These are phyloP conservation scores for Murina feae DNA, from an alignment of 2,113 vertebrate genomes.

Conservation along the genomic window DNA sequence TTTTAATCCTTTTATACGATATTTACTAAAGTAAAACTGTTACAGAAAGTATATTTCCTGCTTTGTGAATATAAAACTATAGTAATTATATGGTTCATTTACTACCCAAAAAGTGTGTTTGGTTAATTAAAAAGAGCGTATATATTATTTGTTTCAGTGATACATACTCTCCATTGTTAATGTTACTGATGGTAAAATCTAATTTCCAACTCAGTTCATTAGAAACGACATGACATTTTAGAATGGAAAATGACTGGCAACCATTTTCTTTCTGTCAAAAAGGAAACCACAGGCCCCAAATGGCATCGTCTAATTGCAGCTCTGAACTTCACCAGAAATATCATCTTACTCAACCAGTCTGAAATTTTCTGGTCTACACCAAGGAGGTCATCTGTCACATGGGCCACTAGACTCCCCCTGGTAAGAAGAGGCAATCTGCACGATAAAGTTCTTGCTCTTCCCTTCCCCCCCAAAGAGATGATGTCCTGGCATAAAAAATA, in stretches of 20 bases:
- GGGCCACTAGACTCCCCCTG: background rate
- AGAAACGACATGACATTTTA: background rate
- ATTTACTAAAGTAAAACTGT: conserved; percentile 60
- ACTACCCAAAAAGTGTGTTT: conserved; percentile 26
- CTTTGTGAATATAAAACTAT: conserved; percentile 46
- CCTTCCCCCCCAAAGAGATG: background rate
- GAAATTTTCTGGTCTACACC: background rate
- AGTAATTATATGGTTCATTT: conserved; percentile 59
- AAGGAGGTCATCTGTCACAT: background rate
- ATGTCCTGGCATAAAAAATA: background rate
- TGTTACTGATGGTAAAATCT: conserved; percentile 28
- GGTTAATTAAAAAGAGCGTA: conserved; percentile 61
- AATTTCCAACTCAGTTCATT: conserved; percentile 23
- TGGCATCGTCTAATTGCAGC: too few species aligned
- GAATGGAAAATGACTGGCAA: background rate
- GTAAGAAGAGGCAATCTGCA: background rate
- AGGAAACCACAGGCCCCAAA: background rate
- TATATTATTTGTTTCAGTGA: conserved; percentile 55
- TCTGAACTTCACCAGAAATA: background rate
- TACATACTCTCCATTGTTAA: conserved; percentile 38
- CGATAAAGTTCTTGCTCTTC: background rate
- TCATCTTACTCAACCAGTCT: background rate
- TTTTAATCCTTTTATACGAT: conserved; percentile 65
- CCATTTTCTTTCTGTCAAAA: background rate
- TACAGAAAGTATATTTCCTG: conserved; percentile 57